Conservation (phyloP, 2,113 vertebrate genomes). For the Brachionichthys hirsutus region DNA sequence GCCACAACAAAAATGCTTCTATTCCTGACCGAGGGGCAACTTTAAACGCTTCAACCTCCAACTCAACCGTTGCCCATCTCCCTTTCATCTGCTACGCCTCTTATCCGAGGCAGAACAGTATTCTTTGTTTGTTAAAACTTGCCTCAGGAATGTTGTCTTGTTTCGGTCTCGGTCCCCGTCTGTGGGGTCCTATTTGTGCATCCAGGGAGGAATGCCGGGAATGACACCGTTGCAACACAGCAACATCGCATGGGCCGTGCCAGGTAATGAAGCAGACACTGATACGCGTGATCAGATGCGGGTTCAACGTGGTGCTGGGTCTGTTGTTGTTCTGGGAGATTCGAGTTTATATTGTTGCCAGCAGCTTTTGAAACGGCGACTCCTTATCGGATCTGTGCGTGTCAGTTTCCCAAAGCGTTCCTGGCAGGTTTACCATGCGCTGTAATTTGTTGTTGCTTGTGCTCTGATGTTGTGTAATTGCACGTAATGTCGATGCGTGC, state of each 20-base stretch:
- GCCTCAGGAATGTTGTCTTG: conserved; percentile 68
- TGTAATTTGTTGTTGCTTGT: conserved; percentile 29
- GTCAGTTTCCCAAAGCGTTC: conserved; percentile 31
- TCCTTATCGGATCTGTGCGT: conserved; percentile 37
- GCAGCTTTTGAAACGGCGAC: conserved; percentile 9
- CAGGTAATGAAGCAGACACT: conserved; percentile 47
- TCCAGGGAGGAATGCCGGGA: conserved; percentile 65
- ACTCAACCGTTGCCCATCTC: background rate
- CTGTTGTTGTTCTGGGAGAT: background rate
- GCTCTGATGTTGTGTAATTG: conserved; percentile 39
- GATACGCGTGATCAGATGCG: conserved; percentile 46
- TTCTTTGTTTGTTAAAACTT: conserved; percentile 62
- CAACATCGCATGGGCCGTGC: conserved; percentile 40
- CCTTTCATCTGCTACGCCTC: background rate
- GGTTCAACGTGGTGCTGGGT: no score
- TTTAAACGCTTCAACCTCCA: background rate
- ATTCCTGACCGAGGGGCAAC: no score
- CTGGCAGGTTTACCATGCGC: conserved; percentile 29
- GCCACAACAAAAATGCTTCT: no score
- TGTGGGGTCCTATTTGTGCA: conserved; percentile 50
- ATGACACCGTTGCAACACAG: conserved; percentile 54
- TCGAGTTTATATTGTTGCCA: conserved; percentile 15
- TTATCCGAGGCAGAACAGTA: conserved; percentile 17
- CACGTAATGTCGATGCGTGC: conserved; percentile 45
- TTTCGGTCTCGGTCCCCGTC: conserved; percentile 53